These are phyloP conservation scores for Glossophaga mutica DNA, from an alignment of 2,797 vertebrate genomes.

Conservation along the genomic window DNA sequence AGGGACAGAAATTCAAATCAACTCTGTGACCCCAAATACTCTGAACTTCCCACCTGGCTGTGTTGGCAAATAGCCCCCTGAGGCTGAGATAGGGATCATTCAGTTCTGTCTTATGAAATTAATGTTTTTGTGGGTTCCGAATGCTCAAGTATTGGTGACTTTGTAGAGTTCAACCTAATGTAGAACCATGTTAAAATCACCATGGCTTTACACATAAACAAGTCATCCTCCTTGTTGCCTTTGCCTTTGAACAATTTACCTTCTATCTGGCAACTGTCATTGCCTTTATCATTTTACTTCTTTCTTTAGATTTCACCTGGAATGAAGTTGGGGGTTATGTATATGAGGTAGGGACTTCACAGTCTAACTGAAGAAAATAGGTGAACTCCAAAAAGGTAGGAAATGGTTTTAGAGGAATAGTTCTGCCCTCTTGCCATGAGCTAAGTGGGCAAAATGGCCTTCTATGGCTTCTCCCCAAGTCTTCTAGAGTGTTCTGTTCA, in stretches of 20 bases:
- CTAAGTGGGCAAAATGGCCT: neutral
- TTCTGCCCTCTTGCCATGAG: neutral
- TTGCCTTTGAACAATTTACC: neutral
- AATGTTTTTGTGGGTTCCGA: neutral
- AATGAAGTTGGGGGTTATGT: neutral
- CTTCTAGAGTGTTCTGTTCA: neutral
- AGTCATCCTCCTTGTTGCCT: neutral
- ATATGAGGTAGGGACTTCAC: neutral
- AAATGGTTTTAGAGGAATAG: neutral
- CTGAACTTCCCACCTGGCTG: neutral
- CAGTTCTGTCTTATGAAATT: neutral
- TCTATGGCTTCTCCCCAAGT: neutral
- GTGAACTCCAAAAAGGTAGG: neutral
- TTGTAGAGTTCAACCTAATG: neutral
- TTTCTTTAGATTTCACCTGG: neutral
- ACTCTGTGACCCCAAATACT: neutral
- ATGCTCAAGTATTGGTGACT: neutral
- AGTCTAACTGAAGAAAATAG: neutral
- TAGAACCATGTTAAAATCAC: neutral
- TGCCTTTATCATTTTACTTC: neutral
- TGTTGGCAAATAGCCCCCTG: neutral
- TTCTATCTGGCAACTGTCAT: neutral
- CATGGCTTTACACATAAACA: neutral
- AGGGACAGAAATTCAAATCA: neutral
- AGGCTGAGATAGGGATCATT: neutral